Percentiles rank a stretch among this genome's conserved stretches.
phyloP scores from a whole-genome alignment of 1,140 invertebrate genomes.

The Brachionus asplanchnoidis region DNA sequence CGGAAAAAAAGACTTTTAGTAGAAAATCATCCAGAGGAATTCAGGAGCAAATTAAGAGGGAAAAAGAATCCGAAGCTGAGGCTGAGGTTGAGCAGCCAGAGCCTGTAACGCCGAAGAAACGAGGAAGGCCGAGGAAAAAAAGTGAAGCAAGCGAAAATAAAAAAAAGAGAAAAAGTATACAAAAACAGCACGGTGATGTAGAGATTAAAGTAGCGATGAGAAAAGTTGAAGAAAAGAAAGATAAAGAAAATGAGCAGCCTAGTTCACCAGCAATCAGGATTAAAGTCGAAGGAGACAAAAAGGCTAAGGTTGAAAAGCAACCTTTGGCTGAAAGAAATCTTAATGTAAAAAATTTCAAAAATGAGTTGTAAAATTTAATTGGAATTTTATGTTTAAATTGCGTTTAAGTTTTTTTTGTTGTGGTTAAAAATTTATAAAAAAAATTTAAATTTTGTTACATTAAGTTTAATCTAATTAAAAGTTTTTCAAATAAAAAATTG shows the following conservation, averaged over 20 bases:
- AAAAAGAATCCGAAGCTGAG: neutral
- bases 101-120: neutral
- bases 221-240: neutral
- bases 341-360: neutral
- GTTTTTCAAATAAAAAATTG: neutral
- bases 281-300: neutral
- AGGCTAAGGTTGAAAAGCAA: neutral
- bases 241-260: neutral
- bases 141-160: neutral
- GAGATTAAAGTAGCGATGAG: neutral
- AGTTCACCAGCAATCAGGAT: neutral
- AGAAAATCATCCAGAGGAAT: neutral
- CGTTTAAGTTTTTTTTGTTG: neutral
- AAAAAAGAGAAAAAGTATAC: slow-evolving; percentile 10
- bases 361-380: neutral
- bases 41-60: neutral
- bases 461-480: neutral
- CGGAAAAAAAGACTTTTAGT: neutral
- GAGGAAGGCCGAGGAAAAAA: neutral
- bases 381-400: neutral
- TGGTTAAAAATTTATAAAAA: neutral
- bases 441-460: neutral
- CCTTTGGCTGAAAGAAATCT: neutral
- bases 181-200: slow-evolving; percentile 10
- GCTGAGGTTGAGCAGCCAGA: neutral